A percentile compares a stretch with the other conserved stretches of the same genome.
Conservation (phyloP, 2,888 invertebrate genomes). For the Drosophila seclusa region DNA sequence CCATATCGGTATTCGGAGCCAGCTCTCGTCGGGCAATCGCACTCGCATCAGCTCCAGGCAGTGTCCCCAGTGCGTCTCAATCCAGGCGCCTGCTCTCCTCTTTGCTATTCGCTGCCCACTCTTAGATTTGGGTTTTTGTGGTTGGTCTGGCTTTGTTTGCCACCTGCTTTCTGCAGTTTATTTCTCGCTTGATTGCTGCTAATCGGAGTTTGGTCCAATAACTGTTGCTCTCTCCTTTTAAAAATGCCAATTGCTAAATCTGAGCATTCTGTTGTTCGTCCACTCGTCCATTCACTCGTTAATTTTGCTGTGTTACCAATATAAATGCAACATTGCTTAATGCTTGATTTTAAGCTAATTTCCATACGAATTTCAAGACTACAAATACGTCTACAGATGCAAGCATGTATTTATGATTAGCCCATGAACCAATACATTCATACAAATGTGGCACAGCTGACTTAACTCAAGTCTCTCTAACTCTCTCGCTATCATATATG, state of each 20-base stretch:
- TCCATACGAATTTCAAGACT: constrained; percentile 44
- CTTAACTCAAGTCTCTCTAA: not conserved
- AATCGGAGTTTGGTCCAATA: constrained; percentile 14
- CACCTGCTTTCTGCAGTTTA: constrained; percentile 30
- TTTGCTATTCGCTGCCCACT: constrained; percentile 16
- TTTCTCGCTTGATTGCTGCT: constrained; percentile 34
- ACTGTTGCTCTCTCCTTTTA: constrained; percentile 22
- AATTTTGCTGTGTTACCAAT: constrained; percentile 28
- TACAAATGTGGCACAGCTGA: constrained; percentile 33
- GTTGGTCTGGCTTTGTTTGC: not conserved
- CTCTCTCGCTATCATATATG: not conserved
- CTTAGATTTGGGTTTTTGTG: constrained; percentile 1
- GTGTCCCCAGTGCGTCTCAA: constrained; percentile 31
- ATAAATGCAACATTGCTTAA: constrained; percentile 46
- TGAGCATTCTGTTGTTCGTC: constrained; percentile 49
- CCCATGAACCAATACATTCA: constrained; percentile 18
- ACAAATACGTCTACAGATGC: constrained; percentile 2
- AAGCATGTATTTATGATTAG: constrained; percentile 22
- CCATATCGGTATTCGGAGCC: constrained; percentile 46
- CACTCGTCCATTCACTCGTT: constrained; percentile 14
- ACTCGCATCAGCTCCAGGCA: constrained; percentile 38
- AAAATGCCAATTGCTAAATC: constrained; percentile 55
- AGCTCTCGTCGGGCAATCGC: constrained; percentile 38
- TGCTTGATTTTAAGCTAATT: constrained; percentile 33
- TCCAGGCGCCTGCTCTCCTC: constrained; percentile 10